phyloP scores from a whole-genome alignment of 2,113 vertebrate species.

The Neodon shergylaensis region DNA sequence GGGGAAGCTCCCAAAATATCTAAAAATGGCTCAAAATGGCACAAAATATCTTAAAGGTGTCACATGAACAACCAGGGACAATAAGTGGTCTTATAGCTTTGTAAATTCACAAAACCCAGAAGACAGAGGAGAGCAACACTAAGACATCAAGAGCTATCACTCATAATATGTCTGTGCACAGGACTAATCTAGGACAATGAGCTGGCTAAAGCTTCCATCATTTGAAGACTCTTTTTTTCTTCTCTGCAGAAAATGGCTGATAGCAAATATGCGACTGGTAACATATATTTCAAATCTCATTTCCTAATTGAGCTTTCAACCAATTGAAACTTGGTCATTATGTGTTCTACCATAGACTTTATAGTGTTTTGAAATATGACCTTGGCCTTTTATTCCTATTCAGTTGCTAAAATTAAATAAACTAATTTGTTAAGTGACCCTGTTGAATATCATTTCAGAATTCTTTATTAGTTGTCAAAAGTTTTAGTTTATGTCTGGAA shows the following conservation, averaged over 20 bases:
- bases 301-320: background rate
- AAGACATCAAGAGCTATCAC: background rate
- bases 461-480: background rate
- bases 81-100: background rate
- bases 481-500: background rate
- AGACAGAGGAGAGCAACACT: background rate
- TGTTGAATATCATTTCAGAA: background rate
- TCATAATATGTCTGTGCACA: background rate
- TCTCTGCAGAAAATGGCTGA: background rate
- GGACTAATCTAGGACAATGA: background rate
- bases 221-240: background rate
- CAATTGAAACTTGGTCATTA: background rate
- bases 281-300: background rate
- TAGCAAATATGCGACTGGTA: background rate
- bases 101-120: background rate
- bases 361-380: background rate
- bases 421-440: background rate
- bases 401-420: background rate
- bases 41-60: background rate
- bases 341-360: background rate
- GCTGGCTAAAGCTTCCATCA: background rate
- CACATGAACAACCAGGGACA: background rate
- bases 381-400: background rate
- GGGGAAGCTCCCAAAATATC: background rate
- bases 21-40: background rate